Conservation (phyloP, 2,797 vertebrate species). For the Acropternis orthonyx region DNA sequence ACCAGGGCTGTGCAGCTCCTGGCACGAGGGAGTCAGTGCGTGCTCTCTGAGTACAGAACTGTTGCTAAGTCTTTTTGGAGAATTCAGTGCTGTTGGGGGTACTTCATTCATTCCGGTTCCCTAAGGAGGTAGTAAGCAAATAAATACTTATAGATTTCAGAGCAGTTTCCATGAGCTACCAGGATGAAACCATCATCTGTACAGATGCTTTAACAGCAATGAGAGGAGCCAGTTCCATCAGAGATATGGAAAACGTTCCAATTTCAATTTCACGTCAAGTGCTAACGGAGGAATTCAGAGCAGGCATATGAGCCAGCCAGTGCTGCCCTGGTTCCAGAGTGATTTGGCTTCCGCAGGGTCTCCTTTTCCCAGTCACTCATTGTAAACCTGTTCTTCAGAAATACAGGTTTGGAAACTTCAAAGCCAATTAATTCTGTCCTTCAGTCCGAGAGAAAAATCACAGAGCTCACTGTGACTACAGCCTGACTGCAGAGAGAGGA, state of each 20-base stretch:
- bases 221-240: background rate
- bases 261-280: background rate
- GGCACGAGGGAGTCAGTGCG: rapidly evolving
- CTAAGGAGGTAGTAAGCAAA: background rate
- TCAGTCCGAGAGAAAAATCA: background rate
- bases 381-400: background rate
- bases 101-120: background rate
- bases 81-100: background rate
- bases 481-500: rapidly evolving
- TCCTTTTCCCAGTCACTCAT: background rate
- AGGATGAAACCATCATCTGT: background rate
- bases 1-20: background rate
- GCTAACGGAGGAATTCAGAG: background rate
- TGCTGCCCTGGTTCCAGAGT: background rate
- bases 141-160: background rate
- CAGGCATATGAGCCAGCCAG: background rate
- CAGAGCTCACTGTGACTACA: background rate
- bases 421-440: background rate
- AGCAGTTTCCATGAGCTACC: background rate
- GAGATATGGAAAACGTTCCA: background rate
- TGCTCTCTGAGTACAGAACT: background rate
- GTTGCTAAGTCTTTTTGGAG: background rate
- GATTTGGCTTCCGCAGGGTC: background rate
- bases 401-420: background rate
- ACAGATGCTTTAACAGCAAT: background rate